Evolutionary conservation across 2,797 vertebrate species (phyloP).

Genomic region (Cuculus canorus): DNA sequence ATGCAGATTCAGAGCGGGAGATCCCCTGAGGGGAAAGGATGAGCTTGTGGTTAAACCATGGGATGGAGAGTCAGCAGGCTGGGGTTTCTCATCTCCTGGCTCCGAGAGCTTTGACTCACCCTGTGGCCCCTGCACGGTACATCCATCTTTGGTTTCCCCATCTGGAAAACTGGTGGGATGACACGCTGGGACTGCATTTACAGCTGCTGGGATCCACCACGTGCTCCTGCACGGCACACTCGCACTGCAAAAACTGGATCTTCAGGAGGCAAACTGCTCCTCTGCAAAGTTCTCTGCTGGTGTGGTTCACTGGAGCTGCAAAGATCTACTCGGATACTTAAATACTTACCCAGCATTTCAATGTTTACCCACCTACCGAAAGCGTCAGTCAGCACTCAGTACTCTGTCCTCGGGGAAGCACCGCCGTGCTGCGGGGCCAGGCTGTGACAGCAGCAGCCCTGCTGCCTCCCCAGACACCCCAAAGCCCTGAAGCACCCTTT

Average conservation of each 20-base stretch:
- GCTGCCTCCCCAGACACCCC: neutral
- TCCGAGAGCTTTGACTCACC: constrained; percentile 10
- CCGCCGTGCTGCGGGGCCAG: neutral
- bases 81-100: neutral
- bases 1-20: neutral
- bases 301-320: neutral
- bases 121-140: neutral
- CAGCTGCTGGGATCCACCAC: neutral
- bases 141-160: neutral
- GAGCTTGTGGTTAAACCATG: neutral
- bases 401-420: neutral
- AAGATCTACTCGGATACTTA: neutral
- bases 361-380: neutral
- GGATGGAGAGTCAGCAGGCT: neutral
- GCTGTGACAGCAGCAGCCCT: neutral
- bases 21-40: neutral
- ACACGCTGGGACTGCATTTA: neutral
- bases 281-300: neutral
- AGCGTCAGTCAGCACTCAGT: rapidly evolving
- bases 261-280: neutral
- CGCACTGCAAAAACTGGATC: neutral
- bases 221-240: neutral
- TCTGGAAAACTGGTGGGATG: neutral
- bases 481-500: neutral
- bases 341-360: neutral